phyloP scores from a whole-genome alignment of 1,140 invertebrate species.

The Ceratosolen fusciceps region DNA sequence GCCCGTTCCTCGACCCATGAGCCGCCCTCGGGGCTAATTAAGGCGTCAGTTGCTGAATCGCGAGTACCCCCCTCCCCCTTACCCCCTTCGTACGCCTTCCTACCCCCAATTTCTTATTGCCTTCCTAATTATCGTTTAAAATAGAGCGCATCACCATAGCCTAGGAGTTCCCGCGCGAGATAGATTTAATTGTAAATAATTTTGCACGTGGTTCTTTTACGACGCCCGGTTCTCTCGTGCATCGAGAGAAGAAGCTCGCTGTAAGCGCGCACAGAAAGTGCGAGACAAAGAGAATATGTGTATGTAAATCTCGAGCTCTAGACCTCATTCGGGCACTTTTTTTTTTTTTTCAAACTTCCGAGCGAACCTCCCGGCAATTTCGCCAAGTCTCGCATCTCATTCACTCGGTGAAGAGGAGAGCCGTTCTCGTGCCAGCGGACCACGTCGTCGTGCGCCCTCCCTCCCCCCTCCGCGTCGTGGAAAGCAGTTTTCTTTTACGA shows the following conservation, averaged over 20 bases:
- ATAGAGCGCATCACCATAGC: too few species aligned
- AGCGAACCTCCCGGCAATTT: not conserved
- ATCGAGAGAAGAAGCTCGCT: not conserved
- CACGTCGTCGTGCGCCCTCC: too few species aligned
- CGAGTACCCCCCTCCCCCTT: too few species aligned
- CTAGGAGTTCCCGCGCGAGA: too few species aligned
- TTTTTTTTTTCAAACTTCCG: too few species aligned
- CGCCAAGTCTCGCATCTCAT: constrained; percentile 50
- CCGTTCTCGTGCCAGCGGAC: constrained; percentile 37
- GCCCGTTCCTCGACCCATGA: too few species aligned
- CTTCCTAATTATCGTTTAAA: too few species aligned
- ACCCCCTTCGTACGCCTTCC: not conserved
- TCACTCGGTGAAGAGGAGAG: constrained; percentile 35
- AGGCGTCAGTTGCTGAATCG: too few species aligned
- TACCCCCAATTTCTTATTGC: too few species aligned
- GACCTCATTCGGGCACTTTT: not conserved
- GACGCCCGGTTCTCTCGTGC: not conserved
- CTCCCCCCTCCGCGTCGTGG: not conserved
- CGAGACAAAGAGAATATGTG: too few species aligned
- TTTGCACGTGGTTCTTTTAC: not conserved
- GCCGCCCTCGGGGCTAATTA: not conserved
- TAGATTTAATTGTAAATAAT: too few species aligned
- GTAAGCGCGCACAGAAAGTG: not conserved
- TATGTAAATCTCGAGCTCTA: not conserved
- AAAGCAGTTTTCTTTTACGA: constrained; percentile 4